phyloP scores from a whole-genome alignment of 2,113 vertebrate genomes.

The Noturus placidus region DNA sequence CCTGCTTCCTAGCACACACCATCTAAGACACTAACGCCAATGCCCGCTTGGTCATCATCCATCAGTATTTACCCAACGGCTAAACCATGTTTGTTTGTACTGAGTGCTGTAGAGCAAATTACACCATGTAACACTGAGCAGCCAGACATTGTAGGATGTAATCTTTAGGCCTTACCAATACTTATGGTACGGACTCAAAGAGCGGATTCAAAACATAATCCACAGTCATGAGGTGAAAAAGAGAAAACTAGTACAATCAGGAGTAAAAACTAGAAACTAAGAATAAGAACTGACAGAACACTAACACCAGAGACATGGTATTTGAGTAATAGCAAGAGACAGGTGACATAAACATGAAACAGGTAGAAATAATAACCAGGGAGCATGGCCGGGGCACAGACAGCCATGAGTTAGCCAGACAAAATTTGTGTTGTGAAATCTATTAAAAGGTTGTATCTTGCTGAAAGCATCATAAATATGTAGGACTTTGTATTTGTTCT shows the following conservation, averaged over 20 bases:
- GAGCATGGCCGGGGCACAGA: background rate
- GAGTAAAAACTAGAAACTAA: background rate
- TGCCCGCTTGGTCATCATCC: slow-evolving; percentile 54
- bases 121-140: background rate
- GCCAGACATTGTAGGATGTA: background rate
- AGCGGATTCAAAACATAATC: background rate
- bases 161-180: background rate
- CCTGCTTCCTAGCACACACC: background rate
- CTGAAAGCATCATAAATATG: background rate
- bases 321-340: background rate
- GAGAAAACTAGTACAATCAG: background rate
- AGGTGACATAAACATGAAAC: background rate
- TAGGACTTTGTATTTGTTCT: background rate
- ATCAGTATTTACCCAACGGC: slow-evolving; percentile 44
- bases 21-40: slow-evolving; percentile 47
- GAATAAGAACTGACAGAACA: background rate
- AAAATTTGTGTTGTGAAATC: background rate
- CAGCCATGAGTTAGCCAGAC: background rate
- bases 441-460: background rate
- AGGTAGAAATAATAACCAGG: slow-evolving; percentile 1
- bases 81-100: slow-evolving; percentile 12
- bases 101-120: background rate
- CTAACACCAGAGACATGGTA: background rate
- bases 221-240: background rate
- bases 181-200: background rate